Evolutionary conservation across 2,113 vertebrate genomes (phyloP).

Genomic region (rat (Rattus norvegicus)): DNA sequence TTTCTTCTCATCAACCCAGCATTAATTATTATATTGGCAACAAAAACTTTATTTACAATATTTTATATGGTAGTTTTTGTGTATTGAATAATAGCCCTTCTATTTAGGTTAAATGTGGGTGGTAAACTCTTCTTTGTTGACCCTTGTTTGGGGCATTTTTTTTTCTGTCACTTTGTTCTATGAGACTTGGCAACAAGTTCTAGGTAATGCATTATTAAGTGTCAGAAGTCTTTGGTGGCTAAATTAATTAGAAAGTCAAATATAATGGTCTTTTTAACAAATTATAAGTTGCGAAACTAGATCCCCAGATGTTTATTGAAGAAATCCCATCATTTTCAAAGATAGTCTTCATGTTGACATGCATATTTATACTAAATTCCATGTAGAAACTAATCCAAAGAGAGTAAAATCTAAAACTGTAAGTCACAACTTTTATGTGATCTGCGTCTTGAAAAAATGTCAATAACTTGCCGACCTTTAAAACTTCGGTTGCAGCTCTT

Average conservation of each 20-base stretch:
- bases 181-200: not conserved
- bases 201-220: not conserved
- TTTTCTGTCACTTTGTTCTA: conserved; percentile 1
- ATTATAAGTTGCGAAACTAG: not conserved
- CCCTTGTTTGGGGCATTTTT: conserved; percentile 35
- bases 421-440: not conserved
- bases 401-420: conserved; percentile 23
- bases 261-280: not conserved
- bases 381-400: not conserved
- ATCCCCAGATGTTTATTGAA: not conserved
- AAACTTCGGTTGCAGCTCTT: not conserved
- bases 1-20: not conserved
- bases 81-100: not conserved
- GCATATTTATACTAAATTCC: not conserved
- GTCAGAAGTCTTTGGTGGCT: conserved; percentile 17
- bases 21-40: not conserved
- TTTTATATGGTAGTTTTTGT: not conserved
- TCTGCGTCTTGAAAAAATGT: not conserved
- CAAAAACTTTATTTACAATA: not conserved
- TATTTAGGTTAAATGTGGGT: not conserved
- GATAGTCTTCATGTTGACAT: not conserved
- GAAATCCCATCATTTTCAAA: not conserved
- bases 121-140: not conserved
- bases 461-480: not conserved
- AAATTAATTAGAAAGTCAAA: conserved; percentile 25